Base-by-base conservation (phyloP, 2,113 vertebrate species). In the Microtus ochrogaster region DNA sequence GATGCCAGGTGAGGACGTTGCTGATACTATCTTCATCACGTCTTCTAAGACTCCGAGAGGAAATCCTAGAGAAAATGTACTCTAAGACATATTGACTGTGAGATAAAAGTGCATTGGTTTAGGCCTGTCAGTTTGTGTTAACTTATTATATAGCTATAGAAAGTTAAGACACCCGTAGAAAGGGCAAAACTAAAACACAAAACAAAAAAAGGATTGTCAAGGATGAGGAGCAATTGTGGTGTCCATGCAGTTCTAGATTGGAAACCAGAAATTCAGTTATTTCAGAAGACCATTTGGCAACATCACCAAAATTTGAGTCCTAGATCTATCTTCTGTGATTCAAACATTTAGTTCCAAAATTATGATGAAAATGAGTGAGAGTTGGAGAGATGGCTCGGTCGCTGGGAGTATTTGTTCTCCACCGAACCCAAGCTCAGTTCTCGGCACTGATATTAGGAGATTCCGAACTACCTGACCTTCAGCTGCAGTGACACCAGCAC, bases 211-310 rank as follows among this genome's bases (percentile, higher is more conserved):
- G 68, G 49, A 8, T 74, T 65, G 24, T 7, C 63, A 90, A 90
- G 28, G 52, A 77, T 44, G 3, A 41, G 30, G 52, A 86, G 70
- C 36, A 39, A 74, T 0, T 89, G 3, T 28, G 84, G 93, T 66
- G 91, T 74, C 49, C 28, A 89, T 73, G 13, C 6, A 39, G 7
- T 78, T 24, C 30, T 82, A 17, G 63, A 55, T 6, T 78, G 9
- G 36, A 82, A 82, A 74, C 68, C 85, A 33, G 17, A 39, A 22
- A 73, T 73, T 94, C 14, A 65, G 28, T 61, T 93, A 52, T 58
- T 92, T 96, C 26, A n/a, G 52, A 97, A 92, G 95, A 83, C 9
- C 78, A 49, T 88, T 96, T 63, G n/a, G 55, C 41, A 95, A 33
- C 13, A 81, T 84, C 36, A 22, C n/a, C 72, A 95, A 93, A 92